Evolutionary conservation across 1,140 invertebrate species (phyloP), one percentile per base, ranked within the genome.

Genomic region (Trichonephila clavata): DNA sequence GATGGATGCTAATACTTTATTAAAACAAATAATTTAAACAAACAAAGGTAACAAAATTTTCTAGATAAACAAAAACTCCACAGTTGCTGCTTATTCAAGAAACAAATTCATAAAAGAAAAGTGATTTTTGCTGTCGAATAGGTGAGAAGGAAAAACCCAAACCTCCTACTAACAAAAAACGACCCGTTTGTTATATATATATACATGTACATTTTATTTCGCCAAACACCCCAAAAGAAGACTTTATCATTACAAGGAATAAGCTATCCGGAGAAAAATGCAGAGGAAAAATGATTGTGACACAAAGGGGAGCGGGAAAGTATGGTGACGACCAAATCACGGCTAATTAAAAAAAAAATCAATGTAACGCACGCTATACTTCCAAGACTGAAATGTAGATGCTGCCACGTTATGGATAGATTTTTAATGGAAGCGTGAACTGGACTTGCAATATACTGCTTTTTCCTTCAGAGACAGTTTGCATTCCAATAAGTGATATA

Each of bases 191-290:
- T 77, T n/a, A n/a, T n/a, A n/a, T n/a, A n/a, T 32, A 88, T 88
- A 60, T 68, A 61, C 86, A 88, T 88, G 63, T 61, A 88, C 68
- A 88, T 88, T 88, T 88, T 68, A 65, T 88, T 68, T 27, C 61
- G 43, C 20, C 60, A 68, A 88, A 88, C 61, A 88, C 39, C 10
- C 24, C n/a, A 50, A 88, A 68, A 68, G 43, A 68, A 27, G 32
- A 57, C 63, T 68, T 88, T 88, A 61, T 88, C 86, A 88, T 88
- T 88, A 88, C 27, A 88, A 50, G 20, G 84, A 59, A 88, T 43
- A 83, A 43, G n/a, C 60, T 39, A 32, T 24, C 50, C 24, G 21
- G 13, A 20, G 50, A 59, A 59, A 60, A 60, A 63, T 20, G 21
- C 1, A 18, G 63, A 65, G 8, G 63, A 65, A 65, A 65, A 65